Evolutionary conservation across 1,140 invertebrate species (phyloP), one percentile per base, ranked within the genome.

Genomic region (Formica selysi): DNA sequence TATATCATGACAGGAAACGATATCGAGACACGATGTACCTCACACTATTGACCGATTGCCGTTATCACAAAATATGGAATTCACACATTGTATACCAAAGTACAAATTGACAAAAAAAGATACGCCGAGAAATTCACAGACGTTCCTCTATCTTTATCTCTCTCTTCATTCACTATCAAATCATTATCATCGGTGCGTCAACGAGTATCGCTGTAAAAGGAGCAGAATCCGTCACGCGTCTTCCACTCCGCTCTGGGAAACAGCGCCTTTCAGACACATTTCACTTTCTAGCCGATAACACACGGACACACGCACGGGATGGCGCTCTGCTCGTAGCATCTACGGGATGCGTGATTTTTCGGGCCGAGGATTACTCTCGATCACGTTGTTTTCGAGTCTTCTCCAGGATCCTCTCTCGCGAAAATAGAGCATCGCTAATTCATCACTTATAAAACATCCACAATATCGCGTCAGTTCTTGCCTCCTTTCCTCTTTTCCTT

Each of bases 381-480:
- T 73, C 48, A 57, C 41, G 26, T 76, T 51, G 16, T 16, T 71
- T 79, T 59, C 65, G 80, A 26, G 19, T 81, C 64, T 70, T 38
- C 41, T 41, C 11, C 62, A 83, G 44, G 16, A 51, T 48, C 11
- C 64, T 76, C 41, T 89, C 68, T 85, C 44, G 48, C 19, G 51
- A 87, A 87, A 90, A 88, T 90, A 22, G 76, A 90, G 32, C 85
- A 41, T 48, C 41, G 71, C 38, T 41, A 74, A 90, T 83, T 87
- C 59, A 74, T 87, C 48, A 64, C 7, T 80, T 78, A 48, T 3
- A 76, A 76, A 80, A 54, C 68, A 29, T 19, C 13, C 78, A 38
- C 41, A 61, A 79, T 65, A 59, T 48, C 57, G 48, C 36, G 62
- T 70, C 41, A 61, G 54, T n/a, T 51, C 22, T 5, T 38, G 22